These are phyloP conservation scores for Forbesichthys agassizii DNA, from an alignment of 2,113 vertebrate genomes.

Conservation along the genomic window DNA sequence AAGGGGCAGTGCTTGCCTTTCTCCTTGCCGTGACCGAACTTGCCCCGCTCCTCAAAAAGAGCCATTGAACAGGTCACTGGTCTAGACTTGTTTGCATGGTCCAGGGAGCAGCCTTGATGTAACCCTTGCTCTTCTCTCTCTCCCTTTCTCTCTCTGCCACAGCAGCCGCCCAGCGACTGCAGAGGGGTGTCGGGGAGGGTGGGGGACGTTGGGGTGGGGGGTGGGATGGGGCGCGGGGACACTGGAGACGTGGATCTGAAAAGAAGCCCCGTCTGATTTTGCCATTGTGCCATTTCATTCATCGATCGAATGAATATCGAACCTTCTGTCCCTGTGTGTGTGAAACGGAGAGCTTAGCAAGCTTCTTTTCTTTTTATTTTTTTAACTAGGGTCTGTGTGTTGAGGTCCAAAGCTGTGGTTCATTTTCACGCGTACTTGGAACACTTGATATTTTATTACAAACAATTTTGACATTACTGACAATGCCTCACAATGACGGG, in stretches of 20 bases:
- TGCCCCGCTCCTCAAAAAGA: constrained; percentile 95
- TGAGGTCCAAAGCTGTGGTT: constrained; percentile 76
- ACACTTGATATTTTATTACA: constrained; percentile 31
- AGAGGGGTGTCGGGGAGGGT: constrained; percentile 66
- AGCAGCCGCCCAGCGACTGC: constrained; percentile 89
- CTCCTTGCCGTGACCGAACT: constrained; percentile 92
- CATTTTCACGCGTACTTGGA: constrained; percentile 65
- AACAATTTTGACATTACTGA: background rate
- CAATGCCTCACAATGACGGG: background rate
- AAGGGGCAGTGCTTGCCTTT: constrained; percentile 89
- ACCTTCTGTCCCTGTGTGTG: constrained; percentile 97
- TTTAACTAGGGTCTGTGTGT: constrained; percentile 56
- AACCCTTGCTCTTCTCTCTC: constrained; percentile 94
- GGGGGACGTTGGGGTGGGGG: background rate
- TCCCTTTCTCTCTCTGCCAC: constrained; percentile 77
- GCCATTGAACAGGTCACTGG: constrained; percentile 93
- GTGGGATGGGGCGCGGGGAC: constrained; percentile 66
- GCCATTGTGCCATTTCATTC: constrained; percentile 99
- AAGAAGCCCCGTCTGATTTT: constrained; percentile 96
- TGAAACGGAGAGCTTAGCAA: constrained; percentile 98
- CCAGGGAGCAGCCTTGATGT: constrained; percentile 97
- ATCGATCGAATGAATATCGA: constrained; percentile 99
- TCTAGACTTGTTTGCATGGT: constrained; percentile 96
- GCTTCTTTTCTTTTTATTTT: constrained; percentile 80
- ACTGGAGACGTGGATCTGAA: constrained; percentile 95